Base-by-base conservation (phyloP, 2,113 vertebrate species). In the Monopterus albus region DNA sequence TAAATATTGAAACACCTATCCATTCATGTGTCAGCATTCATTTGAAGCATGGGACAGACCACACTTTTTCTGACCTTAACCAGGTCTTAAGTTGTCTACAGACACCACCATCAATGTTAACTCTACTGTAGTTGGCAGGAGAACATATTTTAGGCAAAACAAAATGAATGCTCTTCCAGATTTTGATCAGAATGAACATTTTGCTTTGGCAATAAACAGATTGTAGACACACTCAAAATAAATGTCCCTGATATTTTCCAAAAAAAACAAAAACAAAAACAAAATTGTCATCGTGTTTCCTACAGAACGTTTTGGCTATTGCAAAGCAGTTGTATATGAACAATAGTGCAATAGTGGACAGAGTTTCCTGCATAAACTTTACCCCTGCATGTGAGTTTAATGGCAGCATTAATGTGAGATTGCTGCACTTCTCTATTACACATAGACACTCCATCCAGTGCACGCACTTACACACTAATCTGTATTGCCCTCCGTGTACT, bases 401-500 rank as follows among this genome's bases (percentile, higher is more conserved):
- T 18, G 43, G 15, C 15, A 1, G 11, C 36, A 45, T 51, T 33
- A 43, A 35, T 10, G 13, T 28, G 73, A 63, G 67, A 66, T 62
- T 39, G 50, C 57, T 23, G 38, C 23, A 46, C 72, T 62, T 20
- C 42, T 33, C 25, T 70, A 12, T 7, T 6, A 12, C 67, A 53
- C 58, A 38, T 43, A 49, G 47, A 15, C 25, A 57, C 63, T 36
- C 31, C 3, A 3, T 7, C 10, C 33, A n/a, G 40, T 29, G 53
- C 62, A 46, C 63, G 43, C 49, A 6, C 58, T 62, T 62, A 33
- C 47, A 8, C 9, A 13, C 67, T 36, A 55, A 6, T 55, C 62
- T 70, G 56, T 26, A 35, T 64, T 56, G 64, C 60, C 75, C 75
- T 65, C 29, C 57, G 43, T 65, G 52, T 25, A 26, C 59, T 59